phyloP scores from a whole-genome alignment of 2,888 invertebrate genomes.

The Cactoblastis cactorum region DNA sequence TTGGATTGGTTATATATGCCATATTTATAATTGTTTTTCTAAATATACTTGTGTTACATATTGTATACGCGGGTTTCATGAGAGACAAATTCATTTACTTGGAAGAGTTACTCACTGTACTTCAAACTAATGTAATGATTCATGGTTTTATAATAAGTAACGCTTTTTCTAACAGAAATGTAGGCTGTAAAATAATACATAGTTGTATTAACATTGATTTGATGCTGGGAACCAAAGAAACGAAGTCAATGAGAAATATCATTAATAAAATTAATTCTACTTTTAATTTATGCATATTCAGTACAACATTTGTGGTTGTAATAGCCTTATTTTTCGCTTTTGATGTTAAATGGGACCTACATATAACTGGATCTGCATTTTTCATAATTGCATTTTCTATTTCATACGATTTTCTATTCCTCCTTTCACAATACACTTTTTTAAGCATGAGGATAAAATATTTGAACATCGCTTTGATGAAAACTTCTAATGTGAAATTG shows the following conservation, averaged over 20 bases:
- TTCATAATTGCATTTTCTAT: slow-evolving; percentile 20
- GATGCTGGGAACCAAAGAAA: slow-evolving; percentile 46
- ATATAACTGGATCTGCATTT: background rate
- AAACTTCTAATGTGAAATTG: slow-evolving; percentile 38
- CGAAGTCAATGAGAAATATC: slow-evolving; percentile 48
- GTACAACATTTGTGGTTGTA: slow-evolving; percentile 25
- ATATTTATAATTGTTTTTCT: slow-evolving; percentile 27
- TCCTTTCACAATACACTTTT: slow-evolving; percentile 30
- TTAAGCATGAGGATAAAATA: slow-evolving; percentile 44
- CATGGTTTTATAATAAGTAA: slow-evolving; percentile 38
- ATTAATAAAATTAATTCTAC: slow-evolving; percentile 25
- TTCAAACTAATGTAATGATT: slow-evolving; percentile 32
- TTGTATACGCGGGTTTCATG: slow-evolving; percentile 31
- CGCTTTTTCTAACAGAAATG: slow-evolving; percentile 34
- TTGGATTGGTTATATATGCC: slow-evolving; percentile 31
- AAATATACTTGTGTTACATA: slow-evolving; percentile 25
- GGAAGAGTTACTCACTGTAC: slow-evolving; percentile 35
- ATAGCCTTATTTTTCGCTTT: slow-evolving; percentile 30
- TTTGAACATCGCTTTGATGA: slow-evolving; percentile 52
- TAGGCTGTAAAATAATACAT: slow-evolving; percentile 35
- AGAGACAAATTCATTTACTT: slow-evolving; percentile 33
- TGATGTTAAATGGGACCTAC: slow-evolving; percentile 25
- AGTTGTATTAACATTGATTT: slow-evolving; percentile 45
- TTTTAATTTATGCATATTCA: slow-evolving; percentile 21
- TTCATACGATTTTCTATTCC: slow-evolving; percentile 41